phyloP scores from a whole-genome alignment of 2,113 vertebrate species.

The Hemichromis elongatus region DNA sequence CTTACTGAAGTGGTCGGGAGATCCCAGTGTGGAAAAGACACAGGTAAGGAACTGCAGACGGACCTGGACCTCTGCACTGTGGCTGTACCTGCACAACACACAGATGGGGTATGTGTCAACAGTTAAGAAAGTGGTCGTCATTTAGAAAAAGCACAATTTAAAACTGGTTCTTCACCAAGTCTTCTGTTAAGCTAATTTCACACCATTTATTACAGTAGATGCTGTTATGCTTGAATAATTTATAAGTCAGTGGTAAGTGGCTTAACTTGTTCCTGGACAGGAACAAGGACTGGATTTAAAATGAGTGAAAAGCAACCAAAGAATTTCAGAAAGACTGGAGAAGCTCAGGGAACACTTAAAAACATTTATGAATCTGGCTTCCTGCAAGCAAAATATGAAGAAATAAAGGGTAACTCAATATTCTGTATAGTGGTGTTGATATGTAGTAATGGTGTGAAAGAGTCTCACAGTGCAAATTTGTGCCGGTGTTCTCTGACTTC shows the following conservation, averaged over 20 bases:
- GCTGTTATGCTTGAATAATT: neutral
- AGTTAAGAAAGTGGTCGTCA: neutral
- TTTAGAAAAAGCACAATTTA: too few species aligned
- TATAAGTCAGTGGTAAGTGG: neutral
- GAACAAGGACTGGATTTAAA: neutral
- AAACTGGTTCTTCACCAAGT: neutral
- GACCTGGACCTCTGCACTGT: conserved; percentile 97
- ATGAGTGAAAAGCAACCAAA: neutral
- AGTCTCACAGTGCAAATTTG: conserved; percentile 92
- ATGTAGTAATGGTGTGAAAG: neutral
- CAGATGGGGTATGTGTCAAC: neutral
- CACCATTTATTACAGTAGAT: neutral
- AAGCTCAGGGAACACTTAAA: neutral
- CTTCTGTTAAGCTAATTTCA: neutral
- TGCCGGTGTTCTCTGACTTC: conserved; percentile 88
- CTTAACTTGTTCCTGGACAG: neutral
- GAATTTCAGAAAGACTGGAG: neutral
- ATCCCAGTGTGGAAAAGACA: conserved; percentile 97
- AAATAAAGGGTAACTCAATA: neutral
- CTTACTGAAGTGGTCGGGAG: conserved; percentile 98
- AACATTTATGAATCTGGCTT: rapidly evolving
- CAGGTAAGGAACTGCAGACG: conserved; percentile 97
- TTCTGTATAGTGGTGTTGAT: neutral
- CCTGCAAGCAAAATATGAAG: neutral
- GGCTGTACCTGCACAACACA: conserved; percentile 82